Evolutionary conservation across 2,888 invertebrate genomes (phyloP), one percentile per base, ranked within the genome.

Genomic region (Diarsia brunnea): DNA sequence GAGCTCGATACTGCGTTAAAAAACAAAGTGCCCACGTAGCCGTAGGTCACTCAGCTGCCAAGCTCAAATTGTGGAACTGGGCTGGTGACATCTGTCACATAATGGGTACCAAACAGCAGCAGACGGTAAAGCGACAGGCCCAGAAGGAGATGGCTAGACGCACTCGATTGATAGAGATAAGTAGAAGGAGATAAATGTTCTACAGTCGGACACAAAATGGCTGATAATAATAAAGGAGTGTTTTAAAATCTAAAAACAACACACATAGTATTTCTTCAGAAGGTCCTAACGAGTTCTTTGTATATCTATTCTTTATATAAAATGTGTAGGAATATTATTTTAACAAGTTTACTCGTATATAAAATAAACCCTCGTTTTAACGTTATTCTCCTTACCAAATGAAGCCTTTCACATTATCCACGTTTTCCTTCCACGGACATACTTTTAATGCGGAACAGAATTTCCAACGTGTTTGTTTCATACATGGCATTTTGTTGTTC

Each of bases 401-500:
- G 69, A 85, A 84, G 76, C 73, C 70, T 75, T 75, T 77, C 77
- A 73, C 82, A 87, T 87, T 87, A 90, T 84, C 84, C 79, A 87
- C 82, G 84, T 90, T 89, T 89, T 75, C 89, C 83, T 87, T 87
- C 75, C 81, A 81, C 68, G 78, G 84, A 72, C 84, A 78, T 81
- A 90, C 87, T 91, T 91, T 90, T 91, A 92, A 93, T 90, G 87
- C 89, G 90, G 90, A 91, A 93, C 90, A 91, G 87, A 91, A 91
- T 93, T 92, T 93, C 89, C 90, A 89, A 89, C 90, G 89, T 90
- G 90, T 91, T 92, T 91, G 90, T 91, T 90, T 90, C 91, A 88
- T 91, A 91, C 91, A 91, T 90, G 89, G 90, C 89, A 92, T 93
- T 94, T 92, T 91, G 92, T 92, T 93, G 91, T 92, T 91, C 88